phyloP scores from a whole-genome alignment of 2,888 invertebrate genomes.

The Hemithea aestivaria region DNA sequence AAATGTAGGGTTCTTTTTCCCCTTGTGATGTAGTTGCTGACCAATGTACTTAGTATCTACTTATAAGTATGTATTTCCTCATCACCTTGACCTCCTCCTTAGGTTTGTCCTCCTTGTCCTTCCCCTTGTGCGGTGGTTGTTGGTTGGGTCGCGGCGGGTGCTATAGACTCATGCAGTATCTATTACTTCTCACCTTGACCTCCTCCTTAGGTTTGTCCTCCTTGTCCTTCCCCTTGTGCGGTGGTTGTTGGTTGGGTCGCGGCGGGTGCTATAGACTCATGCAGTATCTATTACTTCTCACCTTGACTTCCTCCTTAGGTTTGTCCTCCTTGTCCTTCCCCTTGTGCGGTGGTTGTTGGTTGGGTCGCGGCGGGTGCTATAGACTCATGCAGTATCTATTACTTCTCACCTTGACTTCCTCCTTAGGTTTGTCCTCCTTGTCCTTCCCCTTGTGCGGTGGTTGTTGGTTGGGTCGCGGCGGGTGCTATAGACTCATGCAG shows the following conservation, averaged over 20 bases:
- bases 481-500: too few relatives aligned
- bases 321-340: slow-evolving; percentile 73
- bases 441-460: slow-evolving; percentile 63
- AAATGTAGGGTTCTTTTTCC: too few relatives aligned
- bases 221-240: slow-evolving; percentile 66
- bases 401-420: slow-evolving; percentile 69
- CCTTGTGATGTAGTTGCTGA: too few relatives aligned
- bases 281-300: slow-evolving; percentile 17
- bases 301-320: slow-evolving; percentile 79
- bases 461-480: slow-evolving; percentile 34
- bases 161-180: too few relatives aligned
- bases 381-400: too few relatives aligned
- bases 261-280: too few relatives aligned
- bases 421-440: slow-evolving; percentile 77
- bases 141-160: slow-evolving; percentile 31
- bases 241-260: slow-evolving; percentile 41
- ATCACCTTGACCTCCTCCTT: slow-evolving; percentile 78
- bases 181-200: slow-evolving; percentile 58
- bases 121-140: slow-evolving; percentile 59
- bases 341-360: slow-evolving; percentile 54
- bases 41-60: too few relatives aligned
- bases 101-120: slow-evolving; percentile 73
- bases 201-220: slow-evolving; percentile 78
- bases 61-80: too few relatives aligned
- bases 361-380: slow-evolving; percentile 31